A percentile compares a stretch with the other conserved stretches of the same genome.
Evolutionary conservation across 2,113 vertebrate genomes (phyloP).

Genomic region (Pristiophorus japonicus): DNA sequence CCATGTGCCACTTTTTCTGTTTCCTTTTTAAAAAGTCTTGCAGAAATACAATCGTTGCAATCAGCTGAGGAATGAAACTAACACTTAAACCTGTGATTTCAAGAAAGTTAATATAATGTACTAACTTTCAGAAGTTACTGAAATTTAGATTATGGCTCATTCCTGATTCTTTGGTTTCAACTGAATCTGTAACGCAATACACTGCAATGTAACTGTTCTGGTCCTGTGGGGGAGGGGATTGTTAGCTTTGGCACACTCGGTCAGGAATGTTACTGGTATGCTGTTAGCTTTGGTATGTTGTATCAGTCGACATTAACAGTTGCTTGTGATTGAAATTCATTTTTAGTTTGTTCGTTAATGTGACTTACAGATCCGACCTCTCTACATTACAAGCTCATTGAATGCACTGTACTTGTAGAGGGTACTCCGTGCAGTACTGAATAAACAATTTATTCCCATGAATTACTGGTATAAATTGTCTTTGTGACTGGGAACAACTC

Average conservation of each 20-base stretch:
- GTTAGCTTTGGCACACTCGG: background rate
- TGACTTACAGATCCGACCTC: background rate
- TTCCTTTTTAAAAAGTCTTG: too few relatives aligned
- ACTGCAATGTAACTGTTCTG: background rate
- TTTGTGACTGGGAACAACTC: background rate
- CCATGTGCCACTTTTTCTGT: background rate
- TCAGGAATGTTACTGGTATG: slow-evolving; percentile 19
- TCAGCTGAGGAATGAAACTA: background rate
- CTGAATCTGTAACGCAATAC: background rate
- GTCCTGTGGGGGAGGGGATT: background rate
- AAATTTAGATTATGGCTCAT: background rate
- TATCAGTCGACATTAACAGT: background rate
- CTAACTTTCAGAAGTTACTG: background rate
- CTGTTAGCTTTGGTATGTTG: background rate
- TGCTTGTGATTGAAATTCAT: background rate
- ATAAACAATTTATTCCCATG: background rate
- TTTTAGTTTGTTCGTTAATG: background rate
- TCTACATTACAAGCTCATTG: background rate
- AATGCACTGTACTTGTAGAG: background rate
- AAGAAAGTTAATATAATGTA: background rate
- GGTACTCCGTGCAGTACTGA: background rate
- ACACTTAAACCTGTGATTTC: background rate
- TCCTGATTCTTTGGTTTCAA: background rate
- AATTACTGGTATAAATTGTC: background rate
- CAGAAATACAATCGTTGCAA: background rate